These are phyloP conservation scores for Opisthocomus hoazin DNA, from an alignment of 2,113 vertebrate genomes.

Conservation along the genomic window DNA sequence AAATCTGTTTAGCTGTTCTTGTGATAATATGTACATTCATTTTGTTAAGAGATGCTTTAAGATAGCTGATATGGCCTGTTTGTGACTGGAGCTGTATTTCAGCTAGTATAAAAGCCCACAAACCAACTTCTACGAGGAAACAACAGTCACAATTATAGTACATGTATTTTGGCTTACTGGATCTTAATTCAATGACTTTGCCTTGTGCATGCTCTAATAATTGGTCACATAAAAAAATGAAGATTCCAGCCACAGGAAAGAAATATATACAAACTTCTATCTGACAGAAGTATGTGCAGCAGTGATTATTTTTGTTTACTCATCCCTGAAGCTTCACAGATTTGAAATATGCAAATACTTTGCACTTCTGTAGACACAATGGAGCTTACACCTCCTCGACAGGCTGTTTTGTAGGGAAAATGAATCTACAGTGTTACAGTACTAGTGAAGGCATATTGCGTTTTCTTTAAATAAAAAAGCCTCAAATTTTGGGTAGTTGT, in stretches of 20 bases:
- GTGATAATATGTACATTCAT: neutral
- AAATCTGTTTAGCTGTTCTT: neutral
- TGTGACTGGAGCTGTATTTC: neutral
- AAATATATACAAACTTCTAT: neutral
- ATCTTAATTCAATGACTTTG: neutral
- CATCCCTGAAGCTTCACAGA: neutral
- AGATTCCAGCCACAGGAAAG: neutral
- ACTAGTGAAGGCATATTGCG: neutral
- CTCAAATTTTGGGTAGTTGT: neutral
- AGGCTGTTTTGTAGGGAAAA: neutral
- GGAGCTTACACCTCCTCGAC: neutral
- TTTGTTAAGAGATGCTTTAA: neutral
- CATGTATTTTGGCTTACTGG: neutral
- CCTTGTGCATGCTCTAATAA: neutral
- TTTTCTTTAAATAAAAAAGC: neutral
- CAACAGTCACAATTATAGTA: neutral
- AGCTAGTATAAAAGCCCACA: neutral
- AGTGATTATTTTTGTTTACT: neutral
- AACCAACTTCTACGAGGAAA: neutral
- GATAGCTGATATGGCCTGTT: neutral
- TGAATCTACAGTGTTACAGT: neutral
- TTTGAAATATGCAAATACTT: neutral
- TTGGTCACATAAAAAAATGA: neutral
- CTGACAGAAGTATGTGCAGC: neutral
- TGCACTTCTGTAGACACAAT: neutral